Base-by-base conservation (phyloP, 2,797 vertebrate genomes). In the Calcarius lapponicus region DNA sequence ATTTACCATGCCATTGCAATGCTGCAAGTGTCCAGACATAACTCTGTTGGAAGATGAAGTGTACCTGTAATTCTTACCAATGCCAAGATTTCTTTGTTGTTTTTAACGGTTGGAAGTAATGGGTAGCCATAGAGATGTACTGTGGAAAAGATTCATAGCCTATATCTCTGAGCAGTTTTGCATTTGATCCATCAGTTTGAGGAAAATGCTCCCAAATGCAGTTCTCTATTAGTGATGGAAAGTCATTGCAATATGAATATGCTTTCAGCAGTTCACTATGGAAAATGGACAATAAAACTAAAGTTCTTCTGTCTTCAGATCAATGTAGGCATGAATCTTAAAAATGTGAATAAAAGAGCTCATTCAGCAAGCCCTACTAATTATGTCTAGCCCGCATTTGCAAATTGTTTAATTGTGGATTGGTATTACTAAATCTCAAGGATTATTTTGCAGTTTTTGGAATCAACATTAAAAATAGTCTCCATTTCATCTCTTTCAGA, bases 401-500 rank as follows among this genome's bases (percentile, higher is more conserved):
- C 58, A 84, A 92, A 86, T 31, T 58, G 58, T 71, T 92, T 83
- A 87, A 73, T 61, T 80, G 74, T 80, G 72, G 40, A 50, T 61
- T 67, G 32, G 26, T 84, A 74, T 83, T 72, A 60, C 47, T 65
- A 69, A 69, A 80, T 84, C 31, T 69, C 10, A 22, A 74, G 45
- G 45, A 85, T 90, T 91, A 67, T 87, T 92, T 79, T 73, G 66
- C 54, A 72, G 62, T 74, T 69, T 54, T 57, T 92, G 54, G 25
- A 76, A 74, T 89, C 8, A 75, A 74, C 64, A 85, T 91, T 82
- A 89, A 93, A 92, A 92, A 72, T 45, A 71, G n/a, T 53, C 9
- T 56, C 26, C 4, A 24, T 81, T 87, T 80, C 65, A 80, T 80
- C 40, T 60, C 26, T 28, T 92, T 84, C 32, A 48, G 54, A 84